Evolutionary conservation across 2,888 invertebrate genomes (phyloP), one percentile per base, ranked within the genome.

Genomic region (Lithodes maja): DNA sequence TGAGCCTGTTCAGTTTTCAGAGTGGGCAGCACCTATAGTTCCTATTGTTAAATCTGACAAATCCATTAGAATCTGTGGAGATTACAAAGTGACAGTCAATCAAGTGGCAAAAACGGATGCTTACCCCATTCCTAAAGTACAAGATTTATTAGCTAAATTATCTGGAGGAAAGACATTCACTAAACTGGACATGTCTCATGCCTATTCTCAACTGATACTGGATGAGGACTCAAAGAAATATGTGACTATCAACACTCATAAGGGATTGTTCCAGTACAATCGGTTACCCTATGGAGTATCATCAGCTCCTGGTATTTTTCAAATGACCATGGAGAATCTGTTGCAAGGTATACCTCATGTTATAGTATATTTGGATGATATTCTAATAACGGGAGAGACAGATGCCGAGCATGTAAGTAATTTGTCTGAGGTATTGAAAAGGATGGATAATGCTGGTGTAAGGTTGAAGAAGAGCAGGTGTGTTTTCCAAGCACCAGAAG

Each of bases 11-110:
- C n/a, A 87, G 33, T 7, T 74, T 17, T 54, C 1, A n/a, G 1
- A 49, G 54, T 91, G 86, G 86, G 91, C 78, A 0, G 90, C 90
- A 2, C 90, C 90, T 50, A 74, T 86, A 17, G 90, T 91, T 3
- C 69, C 80, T 1, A 55, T 87, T 71, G 54, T 54, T 1, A 75
- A 83, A 49, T 52, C 1, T 15, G 71, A 83, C 49, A 61, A 74
- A 52, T 9, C 68, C 2, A 49, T 86, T 15, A 50, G 61, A 2
- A 78, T 86, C 12, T 80, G 86, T 55, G 86, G 77, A 17, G 68
- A 80, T 17, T 69, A 86, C 50, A 79, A 80, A 52, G 3, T 86
- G 15, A 86, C 86, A 1, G 80, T 86, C 7, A 80, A 86, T 53
- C 12, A 50, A 1, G 86, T 71, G 9, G 49, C 61, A 3, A 52